Evolutionary conservation across 2,797 vertebrate species (phyloP).

Genomic region (Pseudochirops cupreus): DNA sequence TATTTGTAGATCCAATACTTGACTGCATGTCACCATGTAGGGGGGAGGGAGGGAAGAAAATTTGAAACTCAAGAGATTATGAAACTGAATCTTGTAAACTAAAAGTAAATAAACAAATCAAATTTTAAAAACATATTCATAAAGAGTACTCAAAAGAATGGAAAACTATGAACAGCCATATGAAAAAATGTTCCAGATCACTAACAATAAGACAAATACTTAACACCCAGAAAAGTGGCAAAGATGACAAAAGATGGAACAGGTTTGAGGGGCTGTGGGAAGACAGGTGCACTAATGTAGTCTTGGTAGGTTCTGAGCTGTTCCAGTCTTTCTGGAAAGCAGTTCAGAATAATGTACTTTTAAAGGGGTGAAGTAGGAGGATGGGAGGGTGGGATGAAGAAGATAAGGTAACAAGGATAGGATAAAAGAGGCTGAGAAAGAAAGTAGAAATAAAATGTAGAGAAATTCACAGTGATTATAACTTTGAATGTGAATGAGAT

Average conservation of each 20-base stretch:
- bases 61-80: no score
- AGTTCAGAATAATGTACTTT: background rate
- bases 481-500: no score
- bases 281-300: background rate
- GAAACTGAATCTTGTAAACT: no score
- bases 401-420: no score
- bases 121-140: background rate
- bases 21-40: no score
- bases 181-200: background rate
- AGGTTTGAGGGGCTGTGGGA: background rate
- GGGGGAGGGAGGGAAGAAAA: no score
- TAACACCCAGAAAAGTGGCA: background rate
- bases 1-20: no score
- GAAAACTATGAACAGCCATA: background rate
- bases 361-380: background rate
- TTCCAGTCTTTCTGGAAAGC: background rate
- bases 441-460: no score
- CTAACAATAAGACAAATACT: background rate
- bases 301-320: background rate
- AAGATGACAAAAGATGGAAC: background rate
- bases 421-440: no score
- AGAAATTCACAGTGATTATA: no score
- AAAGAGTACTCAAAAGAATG: background rate
- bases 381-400: no score
- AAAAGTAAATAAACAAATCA: no score